Evolutionary conservation across 2,888 invertebrate species (phyloP), one percentile per base, ranked within the genome.

Genomic region (Yponomeuta cagnagella): DNA sequence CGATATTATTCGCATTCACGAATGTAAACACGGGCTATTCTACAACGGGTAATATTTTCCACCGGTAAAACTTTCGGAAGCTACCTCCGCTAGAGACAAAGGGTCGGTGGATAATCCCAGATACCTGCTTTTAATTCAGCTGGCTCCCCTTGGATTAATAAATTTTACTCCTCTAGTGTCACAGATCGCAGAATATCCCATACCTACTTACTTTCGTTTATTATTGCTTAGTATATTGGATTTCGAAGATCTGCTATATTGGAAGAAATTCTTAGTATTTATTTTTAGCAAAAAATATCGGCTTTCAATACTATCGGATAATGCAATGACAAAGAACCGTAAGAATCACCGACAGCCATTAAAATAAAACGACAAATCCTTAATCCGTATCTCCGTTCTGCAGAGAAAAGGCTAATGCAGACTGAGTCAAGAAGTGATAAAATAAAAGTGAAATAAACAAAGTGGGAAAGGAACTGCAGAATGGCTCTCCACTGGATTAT

Each of bases 111-210:
- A 83, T 84, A 81, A 85, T 81, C 80, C 77, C 76, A 76, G 79
- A 77, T 81, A 82, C 81, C 81, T 82, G 80, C 75, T 79, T 80
- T 84, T 83, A 80, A 86, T 82, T 79, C 77, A 76, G 76, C 77
- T 76, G 74, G 74, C 73, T 80, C 80, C 79, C 79, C 73, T 74
- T 76, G 79, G 80, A 79, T 82, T 82, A 77, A 82, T 82, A 85
- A 82, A 68, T 83, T 82, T 80, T 80, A 80, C 77, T 80, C 31
- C 48, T 70, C 37, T 15, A n/a, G 30, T n/a, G 9, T 52, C 52
- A 33, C 33, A 33, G 33, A 5, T 33, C 33, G 5, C 52, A 12
- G 52, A 10, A 52, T 8, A 12, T 52, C 52, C 52, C 52, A 15
- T 58, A 6, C 43, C 6, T 3, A 43, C 43, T 43, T 37, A 37